phyloP scores from a whole-genome alignment of 2,113 vertebrate genomes.

The Gymnarchus niloticus region DNA sequence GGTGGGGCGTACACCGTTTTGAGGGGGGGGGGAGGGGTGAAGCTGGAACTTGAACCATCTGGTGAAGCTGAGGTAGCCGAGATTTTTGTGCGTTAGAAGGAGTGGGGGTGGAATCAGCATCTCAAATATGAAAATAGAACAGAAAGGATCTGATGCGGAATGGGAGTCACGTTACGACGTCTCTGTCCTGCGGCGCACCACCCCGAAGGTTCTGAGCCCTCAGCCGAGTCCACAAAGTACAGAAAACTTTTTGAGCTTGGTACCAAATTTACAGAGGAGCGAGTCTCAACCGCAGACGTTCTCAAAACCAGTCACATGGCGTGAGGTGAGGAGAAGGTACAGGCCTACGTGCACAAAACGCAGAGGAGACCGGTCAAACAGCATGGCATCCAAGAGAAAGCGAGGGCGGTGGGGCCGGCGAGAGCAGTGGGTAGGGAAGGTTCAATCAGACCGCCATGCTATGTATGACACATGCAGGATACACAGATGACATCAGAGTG shows the following conservation, averaged over 20 bases:
- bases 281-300: neutral
- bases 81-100: conserved; percentile 13
- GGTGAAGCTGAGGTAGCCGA: conserved; percentile 20
- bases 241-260: neutral
- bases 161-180: neutral
- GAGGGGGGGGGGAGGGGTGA: neutral
- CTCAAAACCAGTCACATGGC: neutral
- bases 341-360: neutral
- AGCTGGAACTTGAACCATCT: conserved; percentile 27
- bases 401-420: neutral
- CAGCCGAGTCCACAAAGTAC: neutral
- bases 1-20: conserved; percentile 13
- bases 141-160: neutral
- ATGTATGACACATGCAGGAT: neutral
- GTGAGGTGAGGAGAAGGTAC: neutral
- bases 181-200: neutral
- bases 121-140: conserved; percentile 1
- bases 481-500: neutral
- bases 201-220: too few species aligned
- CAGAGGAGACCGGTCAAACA: neutral
- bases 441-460: neutral
- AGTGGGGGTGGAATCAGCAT: conserved; percentile 13
- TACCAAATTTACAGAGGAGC: neutral
- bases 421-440: neutral
- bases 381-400: neutral